Base-by-base conservation (phyloP, 2,797 vertebrate species). In the Dicrostonyx torquatus region DNA sequence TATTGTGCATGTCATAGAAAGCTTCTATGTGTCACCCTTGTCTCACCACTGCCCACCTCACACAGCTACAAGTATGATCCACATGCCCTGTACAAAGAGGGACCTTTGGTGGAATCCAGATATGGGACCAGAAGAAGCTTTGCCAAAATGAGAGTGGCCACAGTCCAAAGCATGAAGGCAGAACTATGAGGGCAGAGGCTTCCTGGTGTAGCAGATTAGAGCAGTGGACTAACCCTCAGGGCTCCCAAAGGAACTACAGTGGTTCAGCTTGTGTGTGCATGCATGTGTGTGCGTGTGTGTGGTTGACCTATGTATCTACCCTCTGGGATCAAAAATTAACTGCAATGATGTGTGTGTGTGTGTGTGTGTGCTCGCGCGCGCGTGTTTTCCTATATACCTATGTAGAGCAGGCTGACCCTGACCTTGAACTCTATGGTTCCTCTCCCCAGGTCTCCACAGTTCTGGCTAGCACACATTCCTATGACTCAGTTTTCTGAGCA, bases 21-120 rank as follows among this genome's bases (percentile, higher is more conserved):
- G 68, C 3, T 34, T 17, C 6, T 4, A 5, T 3, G 15, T 31
- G 10, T 22, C 22, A 3, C 4, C 34, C 40, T 20, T 2, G 0
- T 22, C 40, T 14, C 40, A 5, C 31, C 15, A 15, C 34, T 12
- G 37, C 75, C 40, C 10, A 40, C 29, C n/a, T 75, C 75, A 64
- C 24, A 3, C 8, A 66, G 15, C 43, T n/a, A 18, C 26, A 75
- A 73, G 53, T 20, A 13, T 22, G 15, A 15, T 64, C 40, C 31
- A 9, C 40, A 24, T 4, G 20, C 31, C 45, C 45, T 31, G 24
- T 17, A 31, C 58, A 50, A 53, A 91, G 45, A 87, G 48, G 8
- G 15, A 17, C 24, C 24, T 72, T 22, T 8, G 45, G 75, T 26
- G 68, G 40, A 40, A 43, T 17, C 88, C 31, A 11, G 68, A 31